These are phyloP conservation scores for Tenthredo livida DNA, from an alignment of 2,888 invertebrate genomes.

Conservation along the genomic window DNA sequence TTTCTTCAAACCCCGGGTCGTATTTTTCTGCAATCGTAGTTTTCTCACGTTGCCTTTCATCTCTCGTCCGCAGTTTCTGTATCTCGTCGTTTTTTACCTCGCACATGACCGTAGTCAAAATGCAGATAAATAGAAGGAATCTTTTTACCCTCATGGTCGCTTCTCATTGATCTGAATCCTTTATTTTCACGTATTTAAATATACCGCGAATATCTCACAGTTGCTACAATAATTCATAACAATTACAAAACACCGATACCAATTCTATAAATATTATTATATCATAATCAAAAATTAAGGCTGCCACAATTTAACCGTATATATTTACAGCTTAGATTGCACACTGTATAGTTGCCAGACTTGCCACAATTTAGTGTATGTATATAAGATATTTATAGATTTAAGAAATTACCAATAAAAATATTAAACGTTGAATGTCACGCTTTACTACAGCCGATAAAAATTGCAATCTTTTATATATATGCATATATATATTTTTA, in stretches of 20 bases:
- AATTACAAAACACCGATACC: neutral
- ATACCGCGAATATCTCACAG: constrained; percentile 5
- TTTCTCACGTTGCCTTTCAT: constrained; percentile 31
- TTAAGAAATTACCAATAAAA: neutral
- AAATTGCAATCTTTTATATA: too few species aligned
- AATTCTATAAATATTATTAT: neutral
- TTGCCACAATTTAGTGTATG: neutral
- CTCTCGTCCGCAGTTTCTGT: neutral
- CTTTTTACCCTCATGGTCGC: constrained; percentile 43
- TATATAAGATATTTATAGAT: neutral
- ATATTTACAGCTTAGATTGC: neutral
- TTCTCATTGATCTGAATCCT: constrained; percentile 31
- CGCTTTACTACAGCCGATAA: neutral
- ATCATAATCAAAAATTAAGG: neutral
- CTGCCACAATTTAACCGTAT: constrained; percentile 1
- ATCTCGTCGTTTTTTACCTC: constrained; percentile 23
- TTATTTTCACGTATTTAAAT: constrained; percentile 32
- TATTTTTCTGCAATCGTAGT: constrained; percentile 25
- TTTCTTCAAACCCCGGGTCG: neutral
- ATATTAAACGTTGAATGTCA: neutral
- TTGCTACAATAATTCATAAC: constrained; percentile 31
- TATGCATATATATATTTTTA: neutral
- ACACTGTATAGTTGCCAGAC: neutral
- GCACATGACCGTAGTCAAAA: constrained; percentile 40
- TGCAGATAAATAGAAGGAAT: neutral